A percentile compares a stretch with the other conserved stretches of the same genome.
These are phyloP conservation scores for Phoebastria nigripes DNA, from an alignment of 2,797 vertebrate genomes.

Conservation along the genomic window DNA sequence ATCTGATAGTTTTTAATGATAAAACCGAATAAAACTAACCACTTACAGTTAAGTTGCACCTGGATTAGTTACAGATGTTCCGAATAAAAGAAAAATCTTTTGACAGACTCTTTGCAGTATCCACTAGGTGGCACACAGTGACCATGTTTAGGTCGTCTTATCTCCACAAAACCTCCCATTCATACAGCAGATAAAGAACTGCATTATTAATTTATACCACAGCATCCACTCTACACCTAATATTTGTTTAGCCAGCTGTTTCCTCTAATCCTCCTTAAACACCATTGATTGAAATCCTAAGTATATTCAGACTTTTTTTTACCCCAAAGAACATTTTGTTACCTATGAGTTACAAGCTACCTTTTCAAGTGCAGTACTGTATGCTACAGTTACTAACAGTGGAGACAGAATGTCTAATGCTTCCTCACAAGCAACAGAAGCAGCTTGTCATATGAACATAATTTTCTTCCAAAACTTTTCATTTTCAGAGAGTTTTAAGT, in stretches of 20 bases:
- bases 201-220: conserved; percentile 83
- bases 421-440: conserved; percentile 74
- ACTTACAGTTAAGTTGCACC: not conserved
- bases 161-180: conserved; percentile 71
- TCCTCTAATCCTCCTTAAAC: conserved; percentile 78
- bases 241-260: conserved; percentile 87
- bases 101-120: not conserved
- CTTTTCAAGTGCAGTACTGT: conserved; percentile 66
- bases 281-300: conserved; percentile 75
- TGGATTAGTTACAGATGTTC: not conserved
- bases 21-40: not conserved
- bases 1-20: not conserved
- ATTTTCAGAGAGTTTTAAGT: conserved; percentile 32
- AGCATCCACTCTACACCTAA: conserved; percentile 70
- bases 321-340: conserved; percentile 73
- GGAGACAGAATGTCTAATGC: conserved; percentile 73
- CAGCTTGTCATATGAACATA: conserved; percentile 30
- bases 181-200: conserved; percentile 78
- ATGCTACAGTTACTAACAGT: conserved; percentile 55
- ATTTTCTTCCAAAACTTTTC: not conserved
- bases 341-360: conserved; percentile 69
- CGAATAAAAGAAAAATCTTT: not conserved
- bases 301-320: conserved; percentile 49
- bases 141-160: conserved; percentile 39
- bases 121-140: conserved; percentile 78